These are phyloP conservation scores for Cephalopachus bancanus DNA, from an alignment of 2,797 vertebrate species.

Conservation along the genomic window DNA sequence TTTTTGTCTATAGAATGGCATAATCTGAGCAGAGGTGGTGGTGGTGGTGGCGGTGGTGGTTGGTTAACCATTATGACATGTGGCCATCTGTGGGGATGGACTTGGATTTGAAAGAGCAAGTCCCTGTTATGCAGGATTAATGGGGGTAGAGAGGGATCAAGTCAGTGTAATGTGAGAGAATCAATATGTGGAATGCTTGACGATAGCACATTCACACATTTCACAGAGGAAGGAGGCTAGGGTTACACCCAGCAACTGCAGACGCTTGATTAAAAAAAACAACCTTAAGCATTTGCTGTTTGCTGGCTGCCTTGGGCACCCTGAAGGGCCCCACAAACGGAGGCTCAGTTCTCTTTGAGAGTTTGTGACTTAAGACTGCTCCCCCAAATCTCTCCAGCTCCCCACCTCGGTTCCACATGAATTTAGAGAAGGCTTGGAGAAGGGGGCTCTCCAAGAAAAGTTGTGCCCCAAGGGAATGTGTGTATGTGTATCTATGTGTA, in stretches of 20 bases:
- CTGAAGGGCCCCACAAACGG: not conserved
- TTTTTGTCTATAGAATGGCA: not conserved
- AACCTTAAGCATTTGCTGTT: conserved; percentile 64
- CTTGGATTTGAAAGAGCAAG: conserved; percentile 63
- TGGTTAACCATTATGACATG: conserved; percentile 25
- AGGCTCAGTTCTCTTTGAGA: not conserved
- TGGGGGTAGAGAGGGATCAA: conserved; percentile 69
- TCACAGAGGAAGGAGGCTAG: conserved; percentile 71
- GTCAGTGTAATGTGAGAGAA: conserved; percentile 76
- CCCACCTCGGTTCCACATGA: not conserved
- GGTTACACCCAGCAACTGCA: conserved; percentile 75
- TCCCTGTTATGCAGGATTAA: conserved; percentile 20
- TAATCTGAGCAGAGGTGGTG: not conserved
- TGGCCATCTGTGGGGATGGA: not conserved
- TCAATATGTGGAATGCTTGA: conserved; percentile 72
- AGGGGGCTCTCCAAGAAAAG: not conserved
- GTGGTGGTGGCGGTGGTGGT: not conserved
- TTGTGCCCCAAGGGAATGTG: not conserved
- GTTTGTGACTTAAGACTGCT: not conserved
- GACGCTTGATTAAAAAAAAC: conserved; percentile 38
- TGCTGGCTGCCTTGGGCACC: conserved; percentile 14
- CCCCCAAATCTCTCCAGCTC: not conserved
- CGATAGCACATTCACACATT: conserved; percentile 69
- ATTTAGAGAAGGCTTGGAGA: not conserved
- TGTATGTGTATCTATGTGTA: not conserved